Evolutionary conservation across 2,797 vertebrate genomes (phyloP), one percentile per base, ranked within the genome.

Genomic region (Anabas testudineus): DNA sequence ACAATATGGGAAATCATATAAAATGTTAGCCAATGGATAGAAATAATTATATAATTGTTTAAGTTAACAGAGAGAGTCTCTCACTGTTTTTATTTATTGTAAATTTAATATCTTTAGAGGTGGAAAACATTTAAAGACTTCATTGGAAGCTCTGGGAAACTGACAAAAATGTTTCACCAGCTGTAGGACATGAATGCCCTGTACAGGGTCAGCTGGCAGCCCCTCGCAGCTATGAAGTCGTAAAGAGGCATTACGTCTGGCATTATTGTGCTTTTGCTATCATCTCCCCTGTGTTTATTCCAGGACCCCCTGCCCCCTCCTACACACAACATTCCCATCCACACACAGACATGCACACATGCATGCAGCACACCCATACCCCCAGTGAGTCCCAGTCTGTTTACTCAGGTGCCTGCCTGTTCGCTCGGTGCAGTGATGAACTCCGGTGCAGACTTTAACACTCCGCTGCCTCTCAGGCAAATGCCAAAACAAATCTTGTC

Each of bases 401-500:
- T 94, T 92, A 91, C 88, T 94, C 94, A 94, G 93, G 94, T 94
- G 93, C 87, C 81, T 94, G 93, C 92, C 81, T 94, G 93, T 92
- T 90, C 88, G 88, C 92, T 94, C 91, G 78, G 88, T 87, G 93
- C 91, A 47, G 91, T 94, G 94, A 96, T 96, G 95, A 96, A 95
- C 95, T 95, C 92, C 81, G 93, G 95, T 95, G 95, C 95, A 95
- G 95, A 95, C 95, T 95, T 95, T 94, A 95, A 95, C 95, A 95
- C 96, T 96, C 95, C 81, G 93, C 94, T 94, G 94, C 95, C 93
- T 93, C 95, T 96, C 95, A 95, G 95, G 94, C 96, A 94, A 95
- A 96, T 95, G 96, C 97, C 96, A 97, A 97, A 97, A 97, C 97
- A 98, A 98, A 98, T 96, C 96, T 97, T 96, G 96, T 97, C 97